phyloP scores from a whole-genome alignment of 1,140 invertebrate species.

The Whitmania pigra region DNA sequence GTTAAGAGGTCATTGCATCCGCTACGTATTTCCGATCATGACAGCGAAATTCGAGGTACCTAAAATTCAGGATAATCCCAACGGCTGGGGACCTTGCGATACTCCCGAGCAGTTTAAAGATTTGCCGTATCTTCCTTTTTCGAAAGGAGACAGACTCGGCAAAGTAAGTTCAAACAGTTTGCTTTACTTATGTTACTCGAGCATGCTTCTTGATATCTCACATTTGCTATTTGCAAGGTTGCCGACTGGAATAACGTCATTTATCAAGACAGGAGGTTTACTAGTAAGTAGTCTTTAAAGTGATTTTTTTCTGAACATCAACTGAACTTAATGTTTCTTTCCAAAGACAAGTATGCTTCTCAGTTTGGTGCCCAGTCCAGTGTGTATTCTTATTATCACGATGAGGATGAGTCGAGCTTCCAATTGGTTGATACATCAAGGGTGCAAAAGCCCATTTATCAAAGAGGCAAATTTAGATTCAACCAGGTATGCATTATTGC shows the following conservation, averaged over 20 bases:
- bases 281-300: slow-evolving; percentile 56
- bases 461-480: slow-evolving; percentile 36
- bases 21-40: slow-evolving; percentile 6
- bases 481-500: slow-evolving; percentile 33
- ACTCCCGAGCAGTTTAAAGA: slow-evolving; percentile 88
- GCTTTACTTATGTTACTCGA: neutral
- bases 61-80: slow-evolving; percentile 66
- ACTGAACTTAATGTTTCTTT: neutral
- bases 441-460: slow-evolving; percentile 39
- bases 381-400: slow-evolving; percentile 92
- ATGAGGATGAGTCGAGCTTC: slow-evolving; percentile 96
- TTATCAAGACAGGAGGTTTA: slow-evolving; percentile 84
- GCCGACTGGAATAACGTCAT: slow-evolving; percentile 93
- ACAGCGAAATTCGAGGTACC: slow-evolving; percentile 33
- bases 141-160: slow-evolving; percentile 86
- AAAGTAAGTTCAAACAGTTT: slow-evolving; percentile 51
- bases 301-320: neutral
- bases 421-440: slow-evolving; percentile 88
- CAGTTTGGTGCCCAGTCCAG: slow-evolving; percentile 77
- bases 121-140: slow-evolving; percentile 96
- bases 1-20: neutral
- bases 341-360: slow-evolving; percentile 81
- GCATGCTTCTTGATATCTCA: slow-evolving; percentile 12
- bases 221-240: slow-evolving; percentile 50
- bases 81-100: slow-evolving; percentile 88